Evolutionary conservation across 2,797 vertebrate genomes (phyloP), one percentile per base, ranked within the genome.

Genomic region (Tapera naevia): DNA sequence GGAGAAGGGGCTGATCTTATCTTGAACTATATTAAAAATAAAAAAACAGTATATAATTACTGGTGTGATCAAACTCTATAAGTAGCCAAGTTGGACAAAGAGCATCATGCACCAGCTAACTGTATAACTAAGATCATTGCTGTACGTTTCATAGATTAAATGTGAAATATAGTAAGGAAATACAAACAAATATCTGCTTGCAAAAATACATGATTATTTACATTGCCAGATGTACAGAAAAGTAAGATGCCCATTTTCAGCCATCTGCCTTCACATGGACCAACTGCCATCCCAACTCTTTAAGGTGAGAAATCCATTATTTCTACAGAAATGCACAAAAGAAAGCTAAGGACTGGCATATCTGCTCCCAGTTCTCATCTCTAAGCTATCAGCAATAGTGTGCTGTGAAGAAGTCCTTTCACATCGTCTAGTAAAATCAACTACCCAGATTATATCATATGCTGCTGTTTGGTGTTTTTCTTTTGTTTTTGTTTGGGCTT

Each of bases 81-180:
- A 89, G 84, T 71, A 92, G 74, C 67, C 10, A 11, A 21, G 43
- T 79, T 81, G 18, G 67, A 93, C 11, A 48, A 62, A 61, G 5
- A 73, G 3, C 74, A 60, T 89, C 74, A 50, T 91, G 94, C 73
- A 85, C 32, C 75, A 80, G 65, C 28, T 35, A 95, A 86, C 57
- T 92, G 58, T 76, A 81, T 93, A 92, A 48, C 69, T 93, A 91
- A 94, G 18, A 73, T 94, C 71, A 86, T 51, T 94, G 39, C n/a
- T 60, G 56, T 15, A 46, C 81, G 65, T 84, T 72, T 93, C 82
- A 83, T 15, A 86, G 25, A 73, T 45, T 62, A 93, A 87, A 91
- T 67, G 85, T 27, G 95, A 95, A 97, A 93, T 88, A 57, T 48
- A 65, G 48, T 78, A 74, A 94, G 32, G 21, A 96, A 80, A 78